A percentile compares a stretch with the other conserved stretches of the same genome.
These are phyloP conservation scores for Spea multiplicata DNA, from an alignment of 2,113 vertebrate genomes.

Conservation along the genomic window DNA sequence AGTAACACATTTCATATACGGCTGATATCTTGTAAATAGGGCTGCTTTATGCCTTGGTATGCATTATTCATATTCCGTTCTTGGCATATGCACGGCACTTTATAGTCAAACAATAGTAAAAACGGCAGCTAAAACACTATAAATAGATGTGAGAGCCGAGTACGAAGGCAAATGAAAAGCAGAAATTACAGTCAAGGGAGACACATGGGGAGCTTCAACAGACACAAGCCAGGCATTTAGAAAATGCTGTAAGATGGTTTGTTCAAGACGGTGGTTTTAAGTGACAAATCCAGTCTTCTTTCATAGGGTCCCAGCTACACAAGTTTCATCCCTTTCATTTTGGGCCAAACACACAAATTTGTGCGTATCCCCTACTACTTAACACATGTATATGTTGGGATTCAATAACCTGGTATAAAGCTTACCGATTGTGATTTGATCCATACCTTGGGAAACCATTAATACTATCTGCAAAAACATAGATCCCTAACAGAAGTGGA, in stretches of 20 bases:
- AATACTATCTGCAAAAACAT: no score
- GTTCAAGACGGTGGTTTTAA: no score
- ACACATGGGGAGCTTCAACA: not conserved
- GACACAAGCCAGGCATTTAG: not conserved
- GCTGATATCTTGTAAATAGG: conserved; percentile 41
- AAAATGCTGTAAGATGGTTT: not conserved
- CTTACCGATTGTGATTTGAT: no score
- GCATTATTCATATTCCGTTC: conserved; percentile 32
- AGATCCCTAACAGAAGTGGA: no score
- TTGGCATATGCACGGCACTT: not conserved
- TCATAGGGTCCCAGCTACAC: no score
- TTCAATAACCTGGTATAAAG: no score
- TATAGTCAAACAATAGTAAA: conserved; percentile 8
- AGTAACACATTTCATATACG: conserved; percentile 39
- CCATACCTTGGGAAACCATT: no score
- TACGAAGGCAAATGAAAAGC: not conserved
- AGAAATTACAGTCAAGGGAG: not conserved
- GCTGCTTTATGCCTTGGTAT: conserved; percentile 24
- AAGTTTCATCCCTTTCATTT: no score
- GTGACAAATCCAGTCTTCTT: no score
- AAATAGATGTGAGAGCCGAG: not conserved
- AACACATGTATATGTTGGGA: no score
- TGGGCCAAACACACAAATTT: no score
- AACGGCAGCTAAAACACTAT: not conserved
- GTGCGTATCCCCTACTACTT: no score